Evolutionary conservation across 2,888 invertebrate species (phyloP), one percentile per base, ranked within the genome.

Genomic region (Seira musarum): DNA sequence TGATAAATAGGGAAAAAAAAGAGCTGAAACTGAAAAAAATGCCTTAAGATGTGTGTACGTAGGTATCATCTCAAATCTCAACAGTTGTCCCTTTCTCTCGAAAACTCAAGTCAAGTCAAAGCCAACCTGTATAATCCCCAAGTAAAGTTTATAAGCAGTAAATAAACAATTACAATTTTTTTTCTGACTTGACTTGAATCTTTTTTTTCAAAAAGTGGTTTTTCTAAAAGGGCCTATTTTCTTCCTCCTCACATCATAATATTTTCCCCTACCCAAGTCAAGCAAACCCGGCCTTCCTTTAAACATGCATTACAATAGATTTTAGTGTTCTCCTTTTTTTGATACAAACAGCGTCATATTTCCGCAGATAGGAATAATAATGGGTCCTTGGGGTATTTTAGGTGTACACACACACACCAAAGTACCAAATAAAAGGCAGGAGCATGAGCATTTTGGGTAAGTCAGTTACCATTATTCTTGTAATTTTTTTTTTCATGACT

Each of bases 121-220:
- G 73, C 63, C 71, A 66, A 69, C 70, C 10, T 70, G 30, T 30
- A 70, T 53, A 68, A 73, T 68, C 67, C 67, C 53, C 57, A 79
- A 73, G 40, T 63, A 71, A 22, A 71, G 24, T n/a, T 46, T 53
- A 19, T 49, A 53, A 40, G 2, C 57, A 70, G 53, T 53, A 53
- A 79, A 72, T 79, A 79, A 78, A 79, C 78, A 79, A 79, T 73
- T 79, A 79, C 69, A 68, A 68, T 73, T 68, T 46, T 73, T 69
- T 60, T 53, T 30, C 30, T 30, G 3, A 30, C n/a, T n/a, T 19
- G 24, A 13, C 53, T 19, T 46, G 40, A 79, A 79, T 72, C 68
- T 79, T 79, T 71, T 72, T 30, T 30, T 30, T 8, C 30, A 10
- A 49, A 68, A 64, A 73, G 65, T 67, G 73, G 64, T 63, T 46